Evolutionary conservation across 1,140 invertebrate species (phyloP).

Genomic region (Arctopsyche grandis): DNA sequence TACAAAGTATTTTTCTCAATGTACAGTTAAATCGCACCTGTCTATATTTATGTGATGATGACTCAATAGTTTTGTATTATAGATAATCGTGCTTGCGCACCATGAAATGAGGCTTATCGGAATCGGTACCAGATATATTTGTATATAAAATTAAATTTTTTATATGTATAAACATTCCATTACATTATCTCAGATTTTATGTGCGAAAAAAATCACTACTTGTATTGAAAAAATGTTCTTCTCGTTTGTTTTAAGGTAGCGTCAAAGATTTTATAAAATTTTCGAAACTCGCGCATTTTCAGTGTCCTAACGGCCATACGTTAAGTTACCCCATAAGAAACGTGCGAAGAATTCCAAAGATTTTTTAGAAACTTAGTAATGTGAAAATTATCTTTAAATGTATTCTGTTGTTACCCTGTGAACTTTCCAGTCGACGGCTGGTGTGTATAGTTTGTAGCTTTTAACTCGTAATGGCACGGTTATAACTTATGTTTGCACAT

Average conservation of each 20-base stretch:
- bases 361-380: constrained; percentile 48
- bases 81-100: too few species aligned
- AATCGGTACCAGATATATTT: background rate
- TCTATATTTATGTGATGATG: too few species aligned
- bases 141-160: constrained; percentile 8
- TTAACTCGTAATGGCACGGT: background rate
- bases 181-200: background rate
- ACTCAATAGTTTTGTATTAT: too few species aligned
- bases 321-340: constrained; percentile 51
- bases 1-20: too few species aligned
- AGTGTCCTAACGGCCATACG: constrained; percentile 42
- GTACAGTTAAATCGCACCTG: too few species aligned
- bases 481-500: constrained; percentile 20
- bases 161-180: constrained; percentile 4
- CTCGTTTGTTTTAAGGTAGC: background rate
- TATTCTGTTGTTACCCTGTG: constrained; percentile 50
- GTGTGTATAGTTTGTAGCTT: constrained; percentile 45
- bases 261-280: too few species aligned
- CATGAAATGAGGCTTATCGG: background rate
- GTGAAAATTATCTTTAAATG: constrained; percentile 41
- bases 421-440: constrained; percentile 44
- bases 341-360: constrained; percentile 50
- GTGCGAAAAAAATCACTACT: background rate
- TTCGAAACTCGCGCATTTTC: background rate
- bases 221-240: background rate